Conservation (phyloP, 2,797 vertebrate genomes). For the Anomalospiza imberbis region DNA sequence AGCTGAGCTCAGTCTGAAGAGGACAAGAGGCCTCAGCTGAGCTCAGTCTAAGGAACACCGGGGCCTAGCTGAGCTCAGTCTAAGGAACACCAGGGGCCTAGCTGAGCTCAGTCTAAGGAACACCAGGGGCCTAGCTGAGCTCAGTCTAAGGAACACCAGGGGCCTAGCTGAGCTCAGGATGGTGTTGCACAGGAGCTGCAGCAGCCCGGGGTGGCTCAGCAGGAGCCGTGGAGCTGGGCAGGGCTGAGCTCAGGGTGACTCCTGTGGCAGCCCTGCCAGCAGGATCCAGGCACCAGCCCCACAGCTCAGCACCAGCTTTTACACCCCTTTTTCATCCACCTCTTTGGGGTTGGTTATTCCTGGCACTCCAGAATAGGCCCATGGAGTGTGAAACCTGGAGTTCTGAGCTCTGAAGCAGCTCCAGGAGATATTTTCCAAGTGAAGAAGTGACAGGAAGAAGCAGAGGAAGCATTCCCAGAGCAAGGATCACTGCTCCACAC, state of each 20-base stretch:
- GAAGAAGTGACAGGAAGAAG: neutral
- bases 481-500: neutral
- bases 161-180: neutral
- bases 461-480: neutral
- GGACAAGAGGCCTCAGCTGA: too few species aligned
- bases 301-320: neutral
- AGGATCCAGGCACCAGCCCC: neutral
- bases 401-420: neutral
- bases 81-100: neutral
- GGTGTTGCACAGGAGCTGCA: neutral
- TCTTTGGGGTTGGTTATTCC: neutral
- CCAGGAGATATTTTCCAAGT: neutral
- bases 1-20: too few species aligned
- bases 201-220: neutral
- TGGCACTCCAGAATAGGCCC: neutral
- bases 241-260: neutral
- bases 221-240: too few species aligned
- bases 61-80: rapidly evolving
- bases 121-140: rapidly evolving
- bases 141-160: neutral
- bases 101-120: neutral
- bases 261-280: neutral
- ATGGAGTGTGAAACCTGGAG: neutral
- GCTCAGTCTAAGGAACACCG: neutral
- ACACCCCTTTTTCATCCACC: neutral